These are phyloP conservation scores for Lutraria lutraria DNA, from an alignment of 2,888 invertebrate species.

Conservation along the genomic window DNA sequence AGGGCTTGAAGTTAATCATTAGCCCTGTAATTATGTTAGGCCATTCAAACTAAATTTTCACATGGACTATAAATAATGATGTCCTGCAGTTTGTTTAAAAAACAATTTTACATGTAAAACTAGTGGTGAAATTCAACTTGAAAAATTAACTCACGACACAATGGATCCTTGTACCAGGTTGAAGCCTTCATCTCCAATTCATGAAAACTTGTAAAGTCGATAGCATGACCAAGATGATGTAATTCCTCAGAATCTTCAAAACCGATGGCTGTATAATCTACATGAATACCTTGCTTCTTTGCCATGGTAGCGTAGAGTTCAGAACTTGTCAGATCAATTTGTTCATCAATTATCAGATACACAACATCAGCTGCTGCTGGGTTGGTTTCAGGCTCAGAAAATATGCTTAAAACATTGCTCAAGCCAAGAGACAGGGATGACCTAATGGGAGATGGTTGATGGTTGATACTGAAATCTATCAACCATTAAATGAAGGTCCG, in stretches of 20 bases:
- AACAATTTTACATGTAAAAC: no score
- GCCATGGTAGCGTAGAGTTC: neutral
- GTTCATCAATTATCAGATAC: conserved; percentile 2
- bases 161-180: neutral
- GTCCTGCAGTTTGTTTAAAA: no score
- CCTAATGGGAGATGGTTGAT: neutral
- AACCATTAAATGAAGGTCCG: neutral
- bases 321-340: neutral
- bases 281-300: neutral
- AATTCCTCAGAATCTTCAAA: neutral
- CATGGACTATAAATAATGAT: no score
- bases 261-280: conserved; percentile 22
- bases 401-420: neutral
- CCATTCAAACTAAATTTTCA: no score
- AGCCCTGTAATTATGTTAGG: no score
- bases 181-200: neutral
- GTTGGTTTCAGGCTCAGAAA: neutral
- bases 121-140: no score
- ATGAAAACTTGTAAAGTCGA: neutral
- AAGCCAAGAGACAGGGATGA: neutral
- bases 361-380: neutral
- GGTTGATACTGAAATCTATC: conserved; percentile 2
- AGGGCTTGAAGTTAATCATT: no score
- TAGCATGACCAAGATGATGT: neutral
- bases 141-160: conserved; percentile 24